Evolutionary conservation across 2,797 vertebrate species (phyloP), one percentile per base, ranked within the genome.

Genomic region (Malurus leucopterus): DNA sequence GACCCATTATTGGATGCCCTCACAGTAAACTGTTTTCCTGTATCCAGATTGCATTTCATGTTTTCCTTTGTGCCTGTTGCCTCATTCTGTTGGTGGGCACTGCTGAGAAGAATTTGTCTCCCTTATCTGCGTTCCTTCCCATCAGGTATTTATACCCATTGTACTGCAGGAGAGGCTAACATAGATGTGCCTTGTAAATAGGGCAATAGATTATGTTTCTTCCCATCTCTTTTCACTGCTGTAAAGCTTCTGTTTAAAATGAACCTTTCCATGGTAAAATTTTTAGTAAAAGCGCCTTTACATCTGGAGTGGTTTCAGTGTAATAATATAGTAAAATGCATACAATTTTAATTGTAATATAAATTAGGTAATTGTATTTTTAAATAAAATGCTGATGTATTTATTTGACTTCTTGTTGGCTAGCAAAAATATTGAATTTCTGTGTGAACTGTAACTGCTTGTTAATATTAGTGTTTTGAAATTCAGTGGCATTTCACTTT

Each of bases 401-500:
- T 88, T 63, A 32, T 57, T 88, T 91, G 61, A 58, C 19, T 61
- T 83, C 12, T 67, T 40, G 29, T 49, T 88, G 64, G 40, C 70
- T 77, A 55, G n/a, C 49, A 81, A 57, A n/a, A 81, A 69, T 64
- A 41, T 5, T 63, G 36, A 65, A 61, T 62, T 72, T 80, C 90
- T 84, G 41, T 32, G 49, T 51, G 34, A 55, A 69, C 58, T 54
- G 55, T 47, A 78, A 61, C 53, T 89, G 44, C 20, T 83, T 24
- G 2, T 71, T 91, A 82, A 47, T 68, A 63, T 62, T 85, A 80
- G 30, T 16, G 49, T 63, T 90, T 80, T 77, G 91, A 91, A 82
- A 89, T 92, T 68, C 75, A 73, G 34, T 76, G 90, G 34, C 54
- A 61, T 94, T 96, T 95, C 59, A 62, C 26, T 76, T 87, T 77